These are phyloP conservation scores for Autographa gamma DNA, from an alignment of 2,888 invertebrate genomes.

Conservation along the genomic window DNA sequence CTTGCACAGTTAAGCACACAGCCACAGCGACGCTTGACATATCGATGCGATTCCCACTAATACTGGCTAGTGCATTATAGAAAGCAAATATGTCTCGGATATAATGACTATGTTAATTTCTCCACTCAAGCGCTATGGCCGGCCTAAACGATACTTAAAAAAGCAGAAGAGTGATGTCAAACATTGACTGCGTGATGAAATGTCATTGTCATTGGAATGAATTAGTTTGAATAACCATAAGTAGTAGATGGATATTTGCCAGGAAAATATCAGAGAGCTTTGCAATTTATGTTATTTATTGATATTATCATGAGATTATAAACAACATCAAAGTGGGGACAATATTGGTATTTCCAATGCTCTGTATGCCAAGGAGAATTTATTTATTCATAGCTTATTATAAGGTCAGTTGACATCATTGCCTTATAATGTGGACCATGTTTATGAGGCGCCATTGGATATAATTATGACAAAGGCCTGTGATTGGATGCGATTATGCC, in stretches of 20 bases:
- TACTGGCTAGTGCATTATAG: slow-evolving; percentile 64
- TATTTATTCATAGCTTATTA: slow-evolving; percentile 57
- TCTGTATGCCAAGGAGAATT: slow-evolving; percentile 38
- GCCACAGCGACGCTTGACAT: slow-evolving; percentile 67
- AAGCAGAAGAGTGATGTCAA: slow-evolving; percentile 47
- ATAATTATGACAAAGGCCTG: slow-evolving; percentile 23
- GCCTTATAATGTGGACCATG: slow-evolving; percentile 35
- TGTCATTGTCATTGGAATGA: slow-evolving; percentile 4
- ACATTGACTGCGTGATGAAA: slow-evolving; percentile 38
- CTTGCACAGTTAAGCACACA: slow-evolving; percentile 72
- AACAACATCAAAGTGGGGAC: slow-evolving; percentile 16
- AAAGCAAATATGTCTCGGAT: slow-evolving; percentile 68
- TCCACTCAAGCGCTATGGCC: slow-evolving; percentile 55
- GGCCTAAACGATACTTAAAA: slow-evolving; percentile 58
- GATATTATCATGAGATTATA: neutral
- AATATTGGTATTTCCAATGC: slow-evolving; percentile 20
- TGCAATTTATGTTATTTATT: neutral
- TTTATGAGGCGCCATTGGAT: slow-evolving; percentile 29
- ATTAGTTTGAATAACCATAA: neutral
- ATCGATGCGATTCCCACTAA: slow-evolving; percentile 65
- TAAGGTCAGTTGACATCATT: slow-evolving; percentile 64
- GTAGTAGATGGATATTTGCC: neutral
- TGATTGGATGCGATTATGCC: slow-evolving; percentile 17
- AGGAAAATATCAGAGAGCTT: neutral
- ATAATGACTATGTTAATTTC: slow-evolving; percentile 70